Evolutionary conservation across 2,113 vertebrate species (phyloP).

Genomic region (Microcebus lehilahytsara): DNA sequence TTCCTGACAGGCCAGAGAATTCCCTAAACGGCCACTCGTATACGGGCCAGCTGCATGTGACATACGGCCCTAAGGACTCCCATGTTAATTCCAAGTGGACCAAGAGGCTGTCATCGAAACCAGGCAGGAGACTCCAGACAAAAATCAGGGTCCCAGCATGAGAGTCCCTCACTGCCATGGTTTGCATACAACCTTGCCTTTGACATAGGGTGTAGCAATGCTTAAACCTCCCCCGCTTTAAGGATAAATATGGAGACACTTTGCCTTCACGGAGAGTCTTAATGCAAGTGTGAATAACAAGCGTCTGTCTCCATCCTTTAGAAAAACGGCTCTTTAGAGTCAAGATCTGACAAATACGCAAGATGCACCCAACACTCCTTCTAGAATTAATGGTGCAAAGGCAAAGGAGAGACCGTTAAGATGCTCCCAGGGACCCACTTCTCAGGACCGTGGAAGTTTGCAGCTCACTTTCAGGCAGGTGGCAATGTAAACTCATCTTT

Average conservation of each 20-base stretch:
- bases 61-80: not conserved
- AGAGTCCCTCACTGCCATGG: not conserved
- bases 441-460: not conserved
- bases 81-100: not conserved
- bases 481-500: not conserved
- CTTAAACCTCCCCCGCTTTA: not conserved
- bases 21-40: not conserved
- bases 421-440: not conserved
- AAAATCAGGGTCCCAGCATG: not conserved
- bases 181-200: not conserved
- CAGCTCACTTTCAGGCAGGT: not conserved
- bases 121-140: not conserved
- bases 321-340: not conserved
- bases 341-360: not conserved
- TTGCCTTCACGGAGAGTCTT: not conserved
- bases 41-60: not conserved
- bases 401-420: not conserved
- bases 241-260: not conserved
- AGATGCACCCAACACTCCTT: not conserved
- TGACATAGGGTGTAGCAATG: not conserved
- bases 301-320: not conserved
- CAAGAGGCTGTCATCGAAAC: not conserved
- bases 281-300: not conserved
- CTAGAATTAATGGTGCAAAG: not conserved
- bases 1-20: not conserved